phyloP scores from a whole-genome alignment of 2,797 vertebrate species.

The Rousettus madagascariensis region DNA sequence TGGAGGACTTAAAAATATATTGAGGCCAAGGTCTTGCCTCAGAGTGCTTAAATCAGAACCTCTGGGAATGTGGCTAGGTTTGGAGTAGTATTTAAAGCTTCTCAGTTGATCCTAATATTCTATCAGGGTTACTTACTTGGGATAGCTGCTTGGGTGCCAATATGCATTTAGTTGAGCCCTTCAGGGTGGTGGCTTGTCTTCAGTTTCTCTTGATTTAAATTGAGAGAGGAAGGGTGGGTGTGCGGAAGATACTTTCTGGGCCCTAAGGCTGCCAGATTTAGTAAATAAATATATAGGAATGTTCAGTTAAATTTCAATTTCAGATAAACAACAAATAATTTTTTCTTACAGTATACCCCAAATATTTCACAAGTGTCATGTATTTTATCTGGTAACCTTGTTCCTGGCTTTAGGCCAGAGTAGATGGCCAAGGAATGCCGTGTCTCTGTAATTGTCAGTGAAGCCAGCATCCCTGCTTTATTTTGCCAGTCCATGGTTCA shows the following conservation, averaged over 20 bases:
- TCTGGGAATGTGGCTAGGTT: background rate
- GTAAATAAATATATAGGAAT: background rate
- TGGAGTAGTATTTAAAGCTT: conserved; percentile 20
- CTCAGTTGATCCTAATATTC: background rate
- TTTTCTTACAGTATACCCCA: background rate
- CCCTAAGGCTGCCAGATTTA: background rate
- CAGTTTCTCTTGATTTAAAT: background rate
- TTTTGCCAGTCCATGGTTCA: background rate
- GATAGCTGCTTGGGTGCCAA: background rate
- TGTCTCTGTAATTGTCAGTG: background rate
- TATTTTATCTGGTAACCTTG: background rate
- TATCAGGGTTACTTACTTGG: background rate
- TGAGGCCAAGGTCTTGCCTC: background rate
- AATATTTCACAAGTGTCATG: background rate
- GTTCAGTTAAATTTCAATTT: background rate
- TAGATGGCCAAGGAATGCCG: background rate
- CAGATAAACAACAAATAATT: background rate
- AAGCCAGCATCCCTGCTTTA: background rate
- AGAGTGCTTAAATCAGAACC: background rate
- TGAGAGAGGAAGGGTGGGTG: background rate
- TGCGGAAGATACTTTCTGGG: background rate
- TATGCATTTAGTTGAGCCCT: background rate
- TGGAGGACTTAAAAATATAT: background rate
- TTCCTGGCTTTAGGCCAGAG: conserved; percentile 34
- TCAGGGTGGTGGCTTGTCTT: background rate